A percentile compares a stretch with the other conserved stretches of the same genome.
These are phyloP conservation scores for Limosa lapponica DNA, from an alignment of 2,797 vertebrate species.

Conservation along the genomic window DNA sequence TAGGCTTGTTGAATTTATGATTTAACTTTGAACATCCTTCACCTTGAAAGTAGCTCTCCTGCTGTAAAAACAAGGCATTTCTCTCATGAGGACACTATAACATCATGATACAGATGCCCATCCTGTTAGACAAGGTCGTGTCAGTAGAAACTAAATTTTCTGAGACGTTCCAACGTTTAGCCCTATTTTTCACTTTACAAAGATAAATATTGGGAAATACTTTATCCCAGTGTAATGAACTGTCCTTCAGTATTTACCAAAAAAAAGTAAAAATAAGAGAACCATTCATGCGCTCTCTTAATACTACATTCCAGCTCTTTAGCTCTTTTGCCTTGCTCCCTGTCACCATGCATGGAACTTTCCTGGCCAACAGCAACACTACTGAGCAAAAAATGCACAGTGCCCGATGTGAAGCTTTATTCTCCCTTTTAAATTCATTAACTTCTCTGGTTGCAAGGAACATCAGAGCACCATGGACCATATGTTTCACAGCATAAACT, in stretches of 20 bases:
- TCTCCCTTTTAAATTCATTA: neutral
- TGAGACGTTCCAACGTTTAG: neutral
- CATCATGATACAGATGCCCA: conserved; percentile 34
- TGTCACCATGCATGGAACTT: neutral
- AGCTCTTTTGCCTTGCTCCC: neutral
- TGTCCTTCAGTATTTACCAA: neutral
- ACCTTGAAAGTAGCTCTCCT: conserved; percentile 24
- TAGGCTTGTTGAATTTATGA: conserved; percentile 45
- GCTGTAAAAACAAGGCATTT: neutral
- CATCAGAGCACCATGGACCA: neutral
- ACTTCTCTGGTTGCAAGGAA: neutral
- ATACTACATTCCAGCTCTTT: neutral
- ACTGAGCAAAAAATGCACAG: neutral
- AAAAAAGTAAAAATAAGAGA: neutral
- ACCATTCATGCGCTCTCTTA: neutral
- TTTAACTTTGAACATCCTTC: conserved; percentile 38
- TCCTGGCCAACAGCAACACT: neutral
- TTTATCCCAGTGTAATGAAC: neutral
- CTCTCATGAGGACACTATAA: conserved; percentile 32
- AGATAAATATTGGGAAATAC: conserved; percentile 13
- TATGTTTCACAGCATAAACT: neutral
- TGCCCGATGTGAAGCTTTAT: neutral
- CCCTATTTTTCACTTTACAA: conserved; percentile 16
- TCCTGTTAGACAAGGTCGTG: conserved; percentile 17
- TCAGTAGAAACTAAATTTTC: conserved; percentile 20